A percentile compares a stretch with the other conserved stretches of the same genome.
These are phyloP conservation scores for Elegia similella DNA, from an alignment of 2,888 invertebrate genomes.

Conservation along the genomic window DNA sequence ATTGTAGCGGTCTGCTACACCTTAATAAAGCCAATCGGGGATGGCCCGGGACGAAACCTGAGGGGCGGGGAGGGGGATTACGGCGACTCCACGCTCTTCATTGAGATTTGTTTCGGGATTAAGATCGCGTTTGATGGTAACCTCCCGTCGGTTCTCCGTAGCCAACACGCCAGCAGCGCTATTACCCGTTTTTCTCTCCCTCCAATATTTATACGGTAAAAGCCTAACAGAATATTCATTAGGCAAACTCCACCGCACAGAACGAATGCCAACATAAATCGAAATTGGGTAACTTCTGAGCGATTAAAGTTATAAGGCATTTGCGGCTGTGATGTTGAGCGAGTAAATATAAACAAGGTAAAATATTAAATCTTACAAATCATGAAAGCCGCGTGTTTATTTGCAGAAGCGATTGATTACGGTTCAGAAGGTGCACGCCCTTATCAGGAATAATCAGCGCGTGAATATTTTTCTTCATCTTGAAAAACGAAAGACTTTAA, in stretches of 20 bases:
- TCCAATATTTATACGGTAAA: slow-evolving; percentile 58
- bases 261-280: slow-evolving; percentile 50
- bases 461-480: slow-evolving; percentile 27
- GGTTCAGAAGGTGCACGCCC: slow-evolving; percentile 41
- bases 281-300: slow-evolving; percentile 51
- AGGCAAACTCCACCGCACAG: slow-evolving; percentile 53
- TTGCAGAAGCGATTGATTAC: slow-evolving; percentile 44
- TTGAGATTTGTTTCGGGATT: slow-evolving; percentile 82
- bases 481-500: neutral
- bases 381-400: slow-evolving; percentile 46
- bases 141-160: slow-evolving; percentile 51
- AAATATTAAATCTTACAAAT: slow-evolving; percentile 56
- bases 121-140: slow-evolving; percentile 73
- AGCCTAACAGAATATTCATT: slow-evolving; percentile 61
- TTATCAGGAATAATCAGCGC: slow-evolving; percentile 44
- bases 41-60: slow-evolving; percentile 39
- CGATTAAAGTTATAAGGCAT: slow-evolving; percentile 56
- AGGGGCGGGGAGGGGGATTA: slow-evolving; percentile 60
- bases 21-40: slow-evolving; percentile 81
- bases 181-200: slow-evolving; percentile 50
- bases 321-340: slow-evolving; percentile 41
- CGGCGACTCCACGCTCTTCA: slow-evolving; percentile 74
- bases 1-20: slow-evolving; percentile 81
- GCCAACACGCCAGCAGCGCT: slow-evolving; percentile 40
- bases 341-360: slow-evolving; percentile 55